Percentiles rank a stretch among this genome's conserved stretches.
phyloP scores from a whole-genome alignment of 1,140 invertebrate species.

The Hypsibius dujardini region DNA sequence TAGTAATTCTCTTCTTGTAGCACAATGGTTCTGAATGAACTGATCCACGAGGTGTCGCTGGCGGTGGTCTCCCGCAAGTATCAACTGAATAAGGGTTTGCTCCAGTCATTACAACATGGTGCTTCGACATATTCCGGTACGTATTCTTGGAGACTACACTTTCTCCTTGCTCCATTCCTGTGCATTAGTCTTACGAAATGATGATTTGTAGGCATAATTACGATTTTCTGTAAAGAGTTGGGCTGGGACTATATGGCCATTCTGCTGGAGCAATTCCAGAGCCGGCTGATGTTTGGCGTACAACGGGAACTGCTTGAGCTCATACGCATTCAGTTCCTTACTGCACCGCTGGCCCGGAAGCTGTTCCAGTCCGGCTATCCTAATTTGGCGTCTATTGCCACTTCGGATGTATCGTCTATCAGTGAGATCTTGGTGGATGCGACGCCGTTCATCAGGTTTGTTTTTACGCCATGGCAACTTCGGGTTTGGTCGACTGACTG shows the following conservation, averaged over 20 bases:
- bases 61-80: slow-evolving; percentile 59
- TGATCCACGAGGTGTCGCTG: slow-evolving; percentile 74
- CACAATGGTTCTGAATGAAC: slow-evolving; percentile 69
- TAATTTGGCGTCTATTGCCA: slow-evolving; percentile 55
- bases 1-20: slow-evolving; percentile 61
- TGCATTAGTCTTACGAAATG: slow-evolving; percentile 18
- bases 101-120: slow-evolving; percentile 77
- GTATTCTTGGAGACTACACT: slow-evolving; percentile 20
- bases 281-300: slow-evolving; percentile 79
- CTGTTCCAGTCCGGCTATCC: slow-evolving; percentile 68
- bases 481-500: background rate
- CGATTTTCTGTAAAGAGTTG: slow-evolving; percentile 72
- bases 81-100: slow-evolving; percentile 60
- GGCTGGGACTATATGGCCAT: slow-evolving; percentile 79
- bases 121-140: slow-evolving; percentile 86
- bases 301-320: slow-evolving; percentile 77
- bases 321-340: slow-evolving; percentile 62
- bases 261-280: slow-evolving; percentile 75
- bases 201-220: slow-evolving; percentile 57
- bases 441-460: slow-evolving; percentile 48
- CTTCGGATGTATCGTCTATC: slow-evolving; percentile 45
- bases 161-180: background rate
- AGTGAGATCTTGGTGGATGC: slow-evolving; percentile 58
- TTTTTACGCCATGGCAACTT: slow-evolving; percentile 17
- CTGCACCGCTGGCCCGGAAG: slow-evolving; percentile 61